A percentile compares a stretch with the other conserved stretches of the same genome.
These are phyloP conservation scores for Chromobotia macracanthus DNA, from an alignment of 2,797 vertebrate genomes.

Conservation along the genomic window DNA sequence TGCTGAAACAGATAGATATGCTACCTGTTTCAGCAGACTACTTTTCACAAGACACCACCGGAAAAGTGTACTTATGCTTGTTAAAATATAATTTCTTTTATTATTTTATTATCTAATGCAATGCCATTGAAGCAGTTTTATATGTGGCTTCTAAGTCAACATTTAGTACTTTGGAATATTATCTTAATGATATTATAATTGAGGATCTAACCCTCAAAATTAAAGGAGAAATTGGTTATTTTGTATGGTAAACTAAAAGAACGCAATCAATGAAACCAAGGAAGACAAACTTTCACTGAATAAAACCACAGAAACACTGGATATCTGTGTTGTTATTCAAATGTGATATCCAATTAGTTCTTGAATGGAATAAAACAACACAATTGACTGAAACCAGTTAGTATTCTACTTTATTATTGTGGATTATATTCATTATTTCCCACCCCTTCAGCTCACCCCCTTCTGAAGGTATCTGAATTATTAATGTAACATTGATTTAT, in stretches of 20 bases:
- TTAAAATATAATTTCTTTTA: too few relatives aligned
- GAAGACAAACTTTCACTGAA: slow-evolving; percentile 12
- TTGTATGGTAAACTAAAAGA: slow-evolving; percentile 12
- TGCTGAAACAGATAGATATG: too few relatives aligned
- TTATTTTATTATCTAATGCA: too few relatives aligned
- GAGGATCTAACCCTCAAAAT: neutral
- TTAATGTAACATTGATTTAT: slow-evolving; percentile 9
- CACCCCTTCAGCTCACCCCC: slow-evolving; percentile 7
- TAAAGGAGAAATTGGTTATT: neutral
- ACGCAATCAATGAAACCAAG: slow-evolving; percentile 9
- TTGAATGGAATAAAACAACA: slow-evolving; percentile 36
- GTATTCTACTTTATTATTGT: slow-evolving; percentile 29
- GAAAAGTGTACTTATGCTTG: too few relatives aligned
- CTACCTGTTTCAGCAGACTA: neutral
- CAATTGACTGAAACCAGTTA: slow-evolving; percentile 44
- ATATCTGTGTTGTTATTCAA: slow-evolving; percentile 35
- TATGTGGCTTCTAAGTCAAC: neutral
- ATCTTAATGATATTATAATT: neutral
- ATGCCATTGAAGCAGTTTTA: neutral
- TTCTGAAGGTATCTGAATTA: slow-evolving; percentile 5
- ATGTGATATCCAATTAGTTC: slow-evolving; percentile 42
- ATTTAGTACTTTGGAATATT: neutral
- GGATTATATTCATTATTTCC: slow-evolving; percentile 37
- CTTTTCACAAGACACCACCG: too few relatives aligned
- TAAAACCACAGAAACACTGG: slow-evolving; percentile 17